Evolutionary conservation across 2,888 invertebrate genomes (phyloP), one percentile per base, ranked within the genome.

Genomic region (Smittia aterrima): DNA sequence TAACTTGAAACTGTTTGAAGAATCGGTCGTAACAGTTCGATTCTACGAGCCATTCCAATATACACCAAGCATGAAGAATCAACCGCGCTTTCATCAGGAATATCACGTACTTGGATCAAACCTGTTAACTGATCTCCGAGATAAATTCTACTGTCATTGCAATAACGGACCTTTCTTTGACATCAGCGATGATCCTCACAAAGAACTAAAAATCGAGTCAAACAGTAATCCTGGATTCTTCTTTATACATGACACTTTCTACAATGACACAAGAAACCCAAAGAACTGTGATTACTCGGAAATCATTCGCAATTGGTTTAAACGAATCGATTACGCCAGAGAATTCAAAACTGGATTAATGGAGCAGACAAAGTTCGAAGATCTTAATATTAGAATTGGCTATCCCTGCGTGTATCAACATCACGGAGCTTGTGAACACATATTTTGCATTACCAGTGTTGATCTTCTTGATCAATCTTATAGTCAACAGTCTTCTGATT

Each of bases 341-440:
- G 79, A 84, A 0, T 87, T 89, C 76, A 79, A 84, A 66, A 83
- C 84, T 16, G 83, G 81, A 0, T 76, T 77, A 11, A 90, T 92
- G 89, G 86, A 88, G 77, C 78, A 83, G 76, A 85, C 84, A 0
- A 80, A 79, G 32, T 82, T 90, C 53, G 77, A 81, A 16, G 86
- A 87, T 76, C 80, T 90, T 18, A 82, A 79, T 6, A 80, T 87
- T 4, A 83, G 85, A 54, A 79, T 89, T 4, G 92, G 92, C 0
- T 87, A 88, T 79, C 91, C 92, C 66, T 82, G 82, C 74, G 79
- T 98, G 0, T 98, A 93, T 84, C 86, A 92, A 76, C 98, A 98
- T 84, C 93, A 95, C 81, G 96, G 95, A 7, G 87, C 89, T 79
- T 98, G 97, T 83, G 96, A 98, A 82, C 98, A 98, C 82, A 81